Percentiles rank a stretch among this genome's conserved stretches.
phyloP scores from a whole-genome alignment of 2,797 vertebrate species.

The Xenops minutus region DNA sequence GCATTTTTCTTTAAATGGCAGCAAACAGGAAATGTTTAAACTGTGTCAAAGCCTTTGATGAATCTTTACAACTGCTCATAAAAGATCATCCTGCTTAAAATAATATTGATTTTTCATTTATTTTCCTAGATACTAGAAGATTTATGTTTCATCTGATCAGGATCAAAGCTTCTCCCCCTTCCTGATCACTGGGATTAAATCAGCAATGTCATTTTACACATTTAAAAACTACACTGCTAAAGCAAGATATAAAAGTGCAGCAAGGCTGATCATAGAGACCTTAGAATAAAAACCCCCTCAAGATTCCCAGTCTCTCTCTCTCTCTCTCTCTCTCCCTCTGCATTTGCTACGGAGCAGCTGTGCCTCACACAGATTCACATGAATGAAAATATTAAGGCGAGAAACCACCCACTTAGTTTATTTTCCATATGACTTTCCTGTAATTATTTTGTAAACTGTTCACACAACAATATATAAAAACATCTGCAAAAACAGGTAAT shows the following conservation, averaged over 20 bases:
- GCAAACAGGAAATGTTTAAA: conserved; percentile 60
- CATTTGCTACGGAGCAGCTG: conserved; percentile 83
- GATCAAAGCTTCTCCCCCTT: conserved; percentile 61
- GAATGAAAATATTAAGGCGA: conserved; percentile 90
- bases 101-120: conserved; percentile 60
- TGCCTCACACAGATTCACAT: conserved; percentile 82
- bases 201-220: conserved; percentile 62
- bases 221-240: conserved; percentile 62
- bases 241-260: conserved; percentile 68
- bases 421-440: conserved; percentile 91
- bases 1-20: conserved; percentile 45
- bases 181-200: conserved; percentile 62
- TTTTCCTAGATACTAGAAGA: conserved; percentile 62
- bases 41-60: conserved; percentile 56
- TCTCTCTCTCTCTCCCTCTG: conserved; percentile 71
- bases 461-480: conserved; percentile 94
- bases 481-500: conserved; percentile 99
- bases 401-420: conserved; percentile 90
- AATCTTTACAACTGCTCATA: conserved; percentile 53
- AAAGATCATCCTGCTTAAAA: conserved; percentile 69
- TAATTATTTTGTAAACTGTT: conserved; percentile 93
- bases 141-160: conserved; percentile 65
- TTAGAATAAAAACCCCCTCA: conserved; percentile 78
- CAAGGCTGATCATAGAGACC: conserved; percentile 67
- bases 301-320: conserved; percentile 71